Evolutionary conservation across 2,888 invertebrate genomes (phyloP).

Genomic region (Nomada lathburiana): DNA sequence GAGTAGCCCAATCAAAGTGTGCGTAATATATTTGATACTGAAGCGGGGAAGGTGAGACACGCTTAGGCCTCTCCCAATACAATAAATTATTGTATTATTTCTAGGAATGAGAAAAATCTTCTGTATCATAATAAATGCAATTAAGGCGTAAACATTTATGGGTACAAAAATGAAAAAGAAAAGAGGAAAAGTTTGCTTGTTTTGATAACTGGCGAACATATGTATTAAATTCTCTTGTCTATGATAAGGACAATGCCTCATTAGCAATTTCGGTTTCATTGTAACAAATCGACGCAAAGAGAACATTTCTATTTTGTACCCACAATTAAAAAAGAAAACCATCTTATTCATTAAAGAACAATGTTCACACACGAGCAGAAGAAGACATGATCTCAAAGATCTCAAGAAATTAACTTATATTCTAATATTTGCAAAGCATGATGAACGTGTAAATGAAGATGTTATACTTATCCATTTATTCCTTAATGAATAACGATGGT

Average conservation of each 20-base stretch:
- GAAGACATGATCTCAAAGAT: constrained; percentile 63
- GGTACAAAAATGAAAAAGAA: constrained; percentile 66
- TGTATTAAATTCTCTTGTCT: constrained; percentile 54
- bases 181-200: constrained; percentile 52
- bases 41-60: constrained; percentile 72
- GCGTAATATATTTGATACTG: constrained; percentile 82
- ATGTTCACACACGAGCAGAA: constrained; percentile 48
- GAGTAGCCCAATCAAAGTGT: constrained; percentile 81
- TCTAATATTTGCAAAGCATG: constrained; percentile 45
- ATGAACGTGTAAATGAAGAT: constrained; percentile 38
- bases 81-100: constrained; percentile 74
- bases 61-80: constrained; percentile 72
- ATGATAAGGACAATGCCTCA: constrained; percentile 50
- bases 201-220: constrained; percentile 54
- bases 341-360: constrained; percentile 69
- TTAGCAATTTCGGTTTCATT: constrained; percentile 51
- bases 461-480: constrained; percentile 57
- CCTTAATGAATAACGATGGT: constrained; percentile 73
- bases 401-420: constrained; percentile 46
- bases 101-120: constrained; percentile 70
- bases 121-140: constrained; percentile 68
- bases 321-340: constrained; percentile 54
- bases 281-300: constrained; percentile 46
- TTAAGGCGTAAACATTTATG: constrained; percentile 69
- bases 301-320: constrained; percentile 71